Conservation (phyloP, 2,888 invertebrate species). For the Andricus curvator region DNA sequence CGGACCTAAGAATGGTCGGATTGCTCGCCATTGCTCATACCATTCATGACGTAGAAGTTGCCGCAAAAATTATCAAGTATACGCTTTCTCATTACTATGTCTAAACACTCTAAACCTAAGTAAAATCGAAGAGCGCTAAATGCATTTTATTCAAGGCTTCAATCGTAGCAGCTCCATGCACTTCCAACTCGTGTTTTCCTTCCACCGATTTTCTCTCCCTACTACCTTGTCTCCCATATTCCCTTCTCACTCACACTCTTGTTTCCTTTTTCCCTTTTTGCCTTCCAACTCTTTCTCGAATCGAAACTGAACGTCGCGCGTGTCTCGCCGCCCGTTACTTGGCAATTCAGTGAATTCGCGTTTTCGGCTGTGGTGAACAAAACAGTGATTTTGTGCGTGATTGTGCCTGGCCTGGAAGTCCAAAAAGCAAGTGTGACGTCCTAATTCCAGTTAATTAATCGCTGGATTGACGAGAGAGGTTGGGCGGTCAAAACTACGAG, state of each 20-base stretch:
- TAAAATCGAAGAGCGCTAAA: neutral
- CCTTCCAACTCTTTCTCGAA: constrained; percentile 1
- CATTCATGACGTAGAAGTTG: neutral
- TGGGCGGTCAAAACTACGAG: neutral
- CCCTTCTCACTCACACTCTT: constrained; percentile 7
- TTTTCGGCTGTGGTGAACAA: constrained; percentile 7
- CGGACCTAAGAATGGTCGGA: neutral
- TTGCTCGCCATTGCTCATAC: neutral
- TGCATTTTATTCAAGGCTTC: neutral
- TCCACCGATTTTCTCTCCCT: constrained; percentile 27
- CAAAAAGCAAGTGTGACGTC: neutral
- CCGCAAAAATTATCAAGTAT: neutral
- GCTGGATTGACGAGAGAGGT: neutral
- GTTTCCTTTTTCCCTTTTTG: constrained; percentile 2
- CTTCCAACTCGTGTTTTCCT: constrained; percentile 4
- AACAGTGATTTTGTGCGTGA: neutral
- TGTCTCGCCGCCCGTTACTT: neutral
- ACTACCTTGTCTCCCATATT: constrained; percentile 21
- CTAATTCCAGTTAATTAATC: neutral
- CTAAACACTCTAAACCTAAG: neutral
- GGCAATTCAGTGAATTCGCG: neutral
- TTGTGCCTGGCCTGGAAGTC: neutral
- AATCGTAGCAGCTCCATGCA: neutral
- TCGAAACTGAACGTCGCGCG: constrained; percentile 30
- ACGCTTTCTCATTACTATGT: too few relatives aligned